Conservation (phyloP, 2,797 vertebrate genomes). For the Otus scops region DNA sequence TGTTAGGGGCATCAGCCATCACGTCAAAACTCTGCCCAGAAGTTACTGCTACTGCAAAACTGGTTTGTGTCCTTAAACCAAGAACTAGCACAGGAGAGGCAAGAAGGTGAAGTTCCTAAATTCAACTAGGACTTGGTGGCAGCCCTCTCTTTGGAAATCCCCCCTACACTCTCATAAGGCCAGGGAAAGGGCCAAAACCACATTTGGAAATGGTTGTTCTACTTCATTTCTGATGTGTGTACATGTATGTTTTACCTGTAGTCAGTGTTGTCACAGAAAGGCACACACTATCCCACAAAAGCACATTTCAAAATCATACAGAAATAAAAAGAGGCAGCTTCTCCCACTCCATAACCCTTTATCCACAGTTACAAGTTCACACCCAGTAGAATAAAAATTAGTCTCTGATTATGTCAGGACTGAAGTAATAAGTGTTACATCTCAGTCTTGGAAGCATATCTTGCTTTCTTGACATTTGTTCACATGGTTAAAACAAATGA, state of each 20-base stretch:
- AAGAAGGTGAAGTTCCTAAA: not conserved
- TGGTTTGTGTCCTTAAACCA: not conserved
- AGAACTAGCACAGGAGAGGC: accelerated
- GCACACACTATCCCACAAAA: not conserved
- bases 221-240: not conserved
- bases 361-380: not conserved
- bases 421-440: not conserved
- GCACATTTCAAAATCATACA: not conserved
- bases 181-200: not conserved
- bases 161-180: not conserved
- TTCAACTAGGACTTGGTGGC: not conserved
- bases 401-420: not conserved
- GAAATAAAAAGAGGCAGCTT: not conserved
- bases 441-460: not conserved
- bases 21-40: not conserved
- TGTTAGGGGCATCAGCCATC: not conserved
- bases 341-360: not conserved
- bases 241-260: not conserved
- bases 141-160: not conserved
- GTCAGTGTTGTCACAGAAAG: not conserved
- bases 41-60: not conserved
- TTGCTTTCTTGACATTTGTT: not conserved
- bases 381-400: not conserved
- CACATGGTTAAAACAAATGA: not conserved
- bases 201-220: not conserved